Conservation (phyloP, 2,113 vertebrate species). For the Sinocyclocheilus rhinocerous region DNA sequence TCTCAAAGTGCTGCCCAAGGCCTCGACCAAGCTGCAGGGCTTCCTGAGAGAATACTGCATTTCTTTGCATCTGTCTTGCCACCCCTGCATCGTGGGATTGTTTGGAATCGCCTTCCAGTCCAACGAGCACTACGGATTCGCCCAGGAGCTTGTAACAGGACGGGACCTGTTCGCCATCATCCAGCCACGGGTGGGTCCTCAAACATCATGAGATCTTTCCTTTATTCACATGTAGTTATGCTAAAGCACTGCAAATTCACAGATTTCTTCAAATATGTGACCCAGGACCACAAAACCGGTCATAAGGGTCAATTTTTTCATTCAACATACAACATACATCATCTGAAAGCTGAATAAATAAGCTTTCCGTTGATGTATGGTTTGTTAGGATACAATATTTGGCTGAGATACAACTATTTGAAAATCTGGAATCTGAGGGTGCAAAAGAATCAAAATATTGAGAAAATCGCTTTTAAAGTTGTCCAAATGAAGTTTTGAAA, state of each 20-base stretch:
- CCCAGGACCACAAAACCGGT: no score
- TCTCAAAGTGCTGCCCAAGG: conserved; percentile 90
- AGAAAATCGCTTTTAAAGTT: no score
- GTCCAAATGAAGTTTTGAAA: no score
- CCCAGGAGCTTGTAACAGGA: conserved; percentile 85
- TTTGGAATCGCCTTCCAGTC: conserved; percentile 93
- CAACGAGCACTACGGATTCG: conserved; percentile 85
- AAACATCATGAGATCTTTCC: neutral
- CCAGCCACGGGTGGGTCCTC: conserved; percentile 83
- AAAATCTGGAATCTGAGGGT: no score
- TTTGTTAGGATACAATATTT: no score
- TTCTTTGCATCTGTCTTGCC: conserved; percentile 85
- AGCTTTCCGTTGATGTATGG: no score
- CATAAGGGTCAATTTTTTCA: no score
- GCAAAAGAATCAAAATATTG: no score
- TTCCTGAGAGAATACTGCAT: conserved; percentile 94
- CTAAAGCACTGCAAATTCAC: neutral
- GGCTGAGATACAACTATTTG: no score
- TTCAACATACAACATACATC: no score
- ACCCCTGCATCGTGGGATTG: conserved; percentile 85
- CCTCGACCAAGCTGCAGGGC: conserved; percentile 86
- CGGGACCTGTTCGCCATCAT: conserved; percentile 92
- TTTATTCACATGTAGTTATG: neutral
- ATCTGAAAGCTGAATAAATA: no score
- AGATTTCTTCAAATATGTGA: neutral